A percentile compares a stretch with the other conserved stretches of the same genome.
These are phyloP conservation scores for Zosterops japonicus DNA, from an alignment of 2,113 vertebrate genomes.

Conservation along the genomic window DNA sequence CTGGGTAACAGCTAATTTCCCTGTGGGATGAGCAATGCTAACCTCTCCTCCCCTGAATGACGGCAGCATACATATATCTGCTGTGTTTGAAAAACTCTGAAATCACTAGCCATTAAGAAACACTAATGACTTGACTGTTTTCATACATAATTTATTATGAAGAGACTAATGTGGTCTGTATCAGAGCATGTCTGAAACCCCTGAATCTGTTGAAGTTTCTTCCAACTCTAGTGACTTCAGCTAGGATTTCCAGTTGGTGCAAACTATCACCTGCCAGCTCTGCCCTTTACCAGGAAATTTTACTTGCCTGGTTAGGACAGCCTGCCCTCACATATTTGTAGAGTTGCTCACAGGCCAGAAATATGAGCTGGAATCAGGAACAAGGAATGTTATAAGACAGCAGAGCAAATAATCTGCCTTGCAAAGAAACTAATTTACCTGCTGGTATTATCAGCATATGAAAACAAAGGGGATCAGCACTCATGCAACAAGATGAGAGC, in stretches of 20 bases:
- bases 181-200: not conserved
- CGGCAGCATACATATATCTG: not conserved
- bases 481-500: not conserved
- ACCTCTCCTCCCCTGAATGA: not conserved
- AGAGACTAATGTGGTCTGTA: not conserved
- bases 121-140: not conserved
- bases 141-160: not conserved
- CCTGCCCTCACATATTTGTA: not conserved
- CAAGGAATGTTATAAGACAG: not conserved
- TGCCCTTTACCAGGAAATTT: not conserved
- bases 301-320: not conserved
- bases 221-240: not conserved
- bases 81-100: not conserved
- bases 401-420: not conserved
- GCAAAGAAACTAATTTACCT: not conserved
- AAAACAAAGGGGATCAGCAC: not conserved
- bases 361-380: not conserved
- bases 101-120: not conserved
- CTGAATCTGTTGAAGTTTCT: not conserved
- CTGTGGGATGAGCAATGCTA: not conserved
- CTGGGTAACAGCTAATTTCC: conserved; percentile 1
- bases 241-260: not conserved
- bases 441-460: not conserved
- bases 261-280: not conserved
- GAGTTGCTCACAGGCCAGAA: not conserved